Evolutionary conservation across 1,140 invertebrate genomes (phyloP).

Genomic region (Heliconius nattereri): DNA sequence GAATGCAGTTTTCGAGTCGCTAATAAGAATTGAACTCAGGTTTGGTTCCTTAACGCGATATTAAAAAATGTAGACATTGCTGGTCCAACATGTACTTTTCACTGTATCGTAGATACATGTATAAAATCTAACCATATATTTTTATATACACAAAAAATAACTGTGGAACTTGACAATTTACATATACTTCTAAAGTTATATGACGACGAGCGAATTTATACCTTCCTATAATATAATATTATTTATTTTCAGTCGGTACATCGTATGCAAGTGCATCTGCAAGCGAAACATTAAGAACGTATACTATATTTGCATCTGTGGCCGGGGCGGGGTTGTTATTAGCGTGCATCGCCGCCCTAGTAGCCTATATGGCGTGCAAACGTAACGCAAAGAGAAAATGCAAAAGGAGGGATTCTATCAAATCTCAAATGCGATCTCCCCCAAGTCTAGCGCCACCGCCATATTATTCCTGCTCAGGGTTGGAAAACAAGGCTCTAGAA

Average conservation of each 20-base stretch:
- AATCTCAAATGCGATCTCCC: constrained; percentile 89
- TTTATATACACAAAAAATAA: no score
- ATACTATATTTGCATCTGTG: not conserved
- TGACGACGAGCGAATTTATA: not conserved
- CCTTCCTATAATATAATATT: not conserved
- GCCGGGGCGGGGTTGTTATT: not conserved
- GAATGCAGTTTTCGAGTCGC: no score
- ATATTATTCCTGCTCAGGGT: constrained; percentile 90
- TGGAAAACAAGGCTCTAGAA: constrained; percentile 95
- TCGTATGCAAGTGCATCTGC: constrained; percentile 83
- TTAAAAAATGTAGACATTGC: no score
- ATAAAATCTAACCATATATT: no score
- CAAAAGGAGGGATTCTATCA: constrained; percentile 92
- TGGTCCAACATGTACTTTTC: no score
- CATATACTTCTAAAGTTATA: no score
- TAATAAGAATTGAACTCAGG: no score
- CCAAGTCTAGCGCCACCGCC: constrained; percentile 92
- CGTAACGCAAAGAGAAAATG: constrained; percentile 89
- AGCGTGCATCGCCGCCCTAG: not conserved
- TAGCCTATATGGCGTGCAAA: constrained; percentile 81
- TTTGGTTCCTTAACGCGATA: no score
- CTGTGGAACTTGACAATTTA: no score
- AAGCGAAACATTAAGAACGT: not conserved
- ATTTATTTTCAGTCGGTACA: constrained; percentile 85
- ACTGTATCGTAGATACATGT: no score